These are phyloP conservation scores for Plotosus lineatus DNA, from an alignment of 2,113 vertebrate genomes.

Conservation along the genomic window DNA sequence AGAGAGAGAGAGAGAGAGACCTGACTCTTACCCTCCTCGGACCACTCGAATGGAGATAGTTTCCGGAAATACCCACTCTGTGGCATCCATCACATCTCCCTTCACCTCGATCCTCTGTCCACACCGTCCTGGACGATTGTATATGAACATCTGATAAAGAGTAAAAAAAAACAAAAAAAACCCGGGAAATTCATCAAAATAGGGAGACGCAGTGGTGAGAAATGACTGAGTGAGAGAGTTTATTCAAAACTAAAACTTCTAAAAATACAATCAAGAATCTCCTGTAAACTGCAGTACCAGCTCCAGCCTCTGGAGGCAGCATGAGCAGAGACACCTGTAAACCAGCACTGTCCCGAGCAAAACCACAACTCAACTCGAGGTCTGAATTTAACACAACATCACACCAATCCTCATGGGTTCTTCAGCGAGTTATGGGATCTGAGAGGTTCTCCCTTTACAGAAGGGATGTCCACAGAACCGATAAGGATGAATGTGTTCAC, in stretches of 20 bases:
- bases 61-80: conserved; percentile 77
- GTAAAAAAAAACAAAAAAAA: conserved; percentile 2
- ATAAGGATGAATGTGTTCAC: neutral
- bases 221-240: neutral
- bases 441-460: neutral
- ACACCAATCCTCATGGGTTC: neutral
- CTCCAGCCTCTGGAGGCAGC: neutral
- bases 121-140: conserved; percentile 74
- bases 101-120: conserved; percentile 81
- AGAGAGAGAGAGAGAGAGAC: neutral
- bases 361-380: neutral
- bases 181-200: too few species aligned
- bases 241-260: neutral
- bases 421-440: neutral
- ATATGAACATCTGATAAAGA: conserved; percentile 82
- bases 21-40: conserved; percentile 83
- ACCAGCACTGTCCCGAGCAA: neutral
- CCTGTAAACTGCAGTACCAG: neutral
- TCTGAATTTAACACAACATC: neutral
- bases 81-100: conserved; percentile 76
- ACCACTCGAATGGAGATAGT: conserved; percentile 85
- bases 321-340: neutral
- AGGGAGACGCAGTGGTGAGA: too few species aligned
- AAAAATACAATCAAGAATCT: neutral
- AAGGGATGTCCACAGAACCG: neutral